Evolutionary conservation across 2,888 invertebrate genomes (phyloP).

Genomic region (Ormyrus thymus): DNA sequence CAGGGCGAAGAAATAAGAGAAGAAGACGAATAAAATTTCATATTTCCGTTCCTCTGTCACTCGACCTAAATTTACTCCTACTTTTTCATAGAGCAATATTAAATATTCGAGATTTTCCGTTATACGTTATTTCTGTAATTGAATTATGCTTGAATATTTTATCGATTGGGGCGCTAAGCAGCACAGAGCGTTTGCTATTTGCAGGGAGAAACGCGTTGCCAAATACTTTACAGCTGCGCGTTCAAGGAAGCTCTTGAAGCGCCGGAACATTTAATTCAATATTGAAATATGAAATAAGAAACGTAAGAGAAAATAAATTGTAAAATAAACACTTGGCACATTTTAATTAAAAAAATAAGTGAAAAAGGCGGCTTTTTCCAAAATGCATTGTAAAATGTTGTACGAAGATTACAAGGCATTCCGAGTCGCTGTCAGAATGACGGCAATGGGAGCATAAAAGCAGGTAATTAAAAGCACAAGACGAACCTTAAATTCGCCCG

Average conservation of each 20-base stretch:
- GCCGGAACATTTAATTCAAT: too few species aligned
- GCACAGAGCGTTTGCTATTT: neutral
- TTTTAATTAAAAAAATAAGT: too few species aligned
- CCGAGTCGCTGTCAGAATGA: too few species aligned
- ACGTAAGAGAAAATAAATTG: too few species aligned
- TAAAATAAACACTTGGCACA: too few species aligned
- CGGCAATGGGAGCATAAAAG: neutral
- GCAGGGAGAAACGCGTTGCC: too few species aligned
- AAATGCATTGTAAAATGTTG: too few species aligned
- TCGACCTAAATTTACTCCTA: constrained; percentile 1
- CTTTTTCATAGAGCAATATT: constrained; percentile 1
- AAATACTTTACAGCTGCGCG: too few species aligned
- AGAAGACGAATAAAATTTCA: neutral
- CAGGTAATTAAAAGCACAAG: constrained; percentile 4
- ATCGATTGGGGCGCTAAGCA: neutral
- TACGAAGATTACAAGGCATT: too few species aligned
- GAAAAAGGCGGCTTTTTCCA: too few species aligned
- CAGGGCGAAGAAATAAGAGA: neutral
- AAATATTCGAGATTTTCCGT: constrained; percentile 5
- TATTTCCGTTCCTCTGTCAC: neutral
- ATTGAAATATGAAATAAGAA: too few species aligned
- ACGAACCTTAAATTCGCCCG: neutral
- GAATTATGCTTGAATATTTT: neutral
- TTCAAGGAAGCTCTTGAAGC: too few species aligned
- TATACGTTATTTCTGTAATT: neutral